Evolutionary conservation across 2,888 invertebrate genomes (phyloP).

Genomic region (Limnephilus rhombicus): DNA sequence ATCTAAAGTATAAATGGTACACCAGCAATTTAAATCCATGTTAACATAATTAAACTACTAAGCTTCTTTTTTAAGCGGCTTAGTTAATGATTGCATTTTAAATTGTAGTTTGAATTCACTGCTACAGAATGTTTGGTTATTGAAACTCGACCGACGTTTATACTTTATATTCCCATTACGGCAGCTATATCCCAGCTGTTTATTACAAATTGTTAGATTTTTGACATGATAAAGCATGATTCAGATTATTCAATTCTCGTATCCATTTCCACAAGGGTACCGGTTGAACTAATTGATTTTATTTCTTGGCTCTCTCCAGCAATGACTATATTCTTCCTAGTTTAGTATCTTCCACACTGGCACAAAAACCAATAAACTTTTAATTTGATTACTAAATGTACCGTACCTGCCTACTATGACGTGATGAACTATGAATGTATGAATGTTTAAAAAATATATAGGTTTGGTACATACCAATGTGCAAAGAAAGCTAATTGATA

Average conservation of each 20-base stretch:
- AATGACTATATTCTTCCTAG: neutral
- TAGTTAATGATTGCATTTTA: too few relatives aligned
- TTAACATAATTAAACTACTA: too few relatives aligned
- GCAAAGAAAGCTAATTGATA: too few relatives aligned
- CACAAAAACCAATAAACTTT: neutral
- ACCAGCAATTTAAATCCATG: too few relatives aligned
- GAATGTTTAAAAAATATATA: too few relatives aligned
- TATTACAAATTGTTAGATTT: neutral
- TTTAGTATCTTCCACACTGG: neutral
- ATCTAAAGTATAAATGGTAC: too few relatives aligned
- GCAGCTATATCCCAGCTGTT: neutral
- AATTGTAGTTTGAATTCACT: too few relatives aligned
- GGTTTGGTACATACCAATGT: too few relatives aligned
- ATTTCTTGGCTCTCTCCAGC: neutral
- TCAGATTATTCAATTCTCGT: neutral
- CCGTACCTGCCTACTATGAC: neutral
- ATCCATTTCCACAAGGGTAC: neutral
- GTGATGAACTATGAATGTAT: neutral
- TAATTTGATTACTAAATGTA: neutral
- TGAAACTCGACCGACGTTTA: neutral
- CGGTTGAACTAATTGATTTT: neutral
- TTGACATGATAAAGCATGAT: neutral
- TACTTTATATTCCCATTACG: neutral
- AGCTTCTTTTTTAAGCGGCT: too few relatives aligned
- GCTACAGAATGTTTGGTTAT: too few relatives aligned